These are phyloP conservation scores for Drosophila macrospina DNA, from an alignment of 2,888 invertebrate genomes.

Conservation along the genomic window DNA sequence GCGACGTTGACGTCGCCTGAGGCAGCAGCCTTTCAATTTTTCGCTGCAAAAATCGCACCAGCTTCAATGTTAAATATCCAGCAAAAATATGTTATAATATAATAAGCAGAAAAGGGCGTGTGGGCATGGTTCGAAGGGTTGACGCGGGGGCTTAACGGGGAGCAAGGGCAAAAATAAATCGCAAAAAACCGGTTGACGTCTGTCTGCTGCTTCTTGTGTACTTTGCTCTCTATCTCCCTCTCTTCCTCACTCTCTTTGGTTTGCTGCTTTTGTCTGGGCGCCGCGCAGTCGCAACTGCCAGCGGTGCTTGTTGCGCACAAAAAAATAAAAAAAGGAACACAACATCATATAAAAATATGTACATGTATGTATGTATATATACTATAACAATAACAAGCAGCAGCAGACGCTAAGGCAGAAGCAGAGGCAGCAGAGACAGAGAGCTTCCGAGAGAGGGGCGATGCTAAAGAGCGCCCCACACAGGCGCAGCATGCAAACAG, in stretches of 20 bases:
- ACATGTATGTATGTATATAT: conserved; percentile 3
- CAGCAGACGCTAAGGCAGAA: conserved; percentile 34
- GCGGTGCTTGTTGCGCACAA: conserved; percentile 63
- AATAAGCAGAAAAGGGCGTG: conserved; percentile 44
- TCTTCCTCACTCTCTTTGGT: conserved; percentile 17
- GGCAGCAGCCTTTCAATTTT: conserved; percentile 41
- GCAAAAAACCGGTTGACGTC: conserved; percentile 68
- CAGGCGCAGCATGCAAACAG: conserved; percentile 68
- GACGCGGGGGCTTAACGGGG: conserved; percentile 21
- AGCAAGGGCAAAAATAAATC: conserved; percentile 76
- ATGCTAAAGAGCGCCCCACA: conserved; percentile 40
- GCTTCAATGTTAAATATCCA: conserved; percentile 67
- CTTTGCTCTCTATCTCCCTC: conserved; percentile 31
- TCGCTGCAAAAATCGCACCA: conserved; percentile 37
- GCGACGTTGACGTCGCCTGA: conserved; percentile 34
- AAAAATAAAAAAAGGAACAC: conserved; percentile 59
- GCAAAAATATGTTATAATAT: conserved; percentile 71
- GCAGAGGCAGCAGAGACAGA: conserved; percentile 15
- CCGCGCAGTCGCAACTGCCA: conserved; percentile 70
- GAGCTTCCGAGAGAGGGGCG: conserved; percentile 30
- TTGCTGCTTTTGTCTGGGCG: conserved; percentile 39
- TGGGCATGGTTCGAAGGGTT: conserved; percentile 20
- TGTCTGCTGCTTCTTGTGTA: conserved; percentile 41
- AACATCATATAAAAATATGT: conserved; percentile 28
- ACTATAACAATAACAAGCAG: conserved; percentile 59